phyloP scores from a whole-genome alignment of 2,113 vertebrate genomes.

The Carollia perspicillata region DNA sequence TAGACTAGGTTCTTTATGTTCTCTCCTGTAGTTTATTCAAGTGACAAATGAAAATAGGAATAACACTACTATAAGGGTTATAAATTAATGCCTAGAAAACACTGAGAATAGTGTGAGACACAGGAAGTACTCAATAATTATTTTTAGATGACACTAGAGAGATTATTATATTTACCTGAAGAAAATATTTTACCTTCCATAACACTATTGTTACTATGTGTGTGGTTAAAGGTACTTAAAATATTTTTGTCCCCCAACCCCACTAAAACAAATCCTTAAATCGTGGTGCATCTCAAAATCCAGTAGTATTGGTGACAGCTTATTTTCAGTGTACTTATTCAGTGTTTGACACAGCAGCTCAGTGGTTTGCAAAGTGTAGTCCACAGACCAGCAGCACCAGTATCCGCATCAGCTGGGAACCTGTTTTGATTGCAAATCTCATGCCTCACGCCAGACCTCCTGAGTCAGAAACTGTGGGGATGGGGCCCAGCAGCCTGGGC shows the following conservation, averaged over 20 bases:
- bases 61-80: background rate
- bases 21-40: slow-evolving; percentile 3
- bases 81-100: slow-evolving; percentile 38
- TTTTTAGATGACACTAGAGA: background rate
- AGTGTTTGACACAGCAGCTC: background rate
- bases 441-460: background rate
- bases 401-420: background rate
- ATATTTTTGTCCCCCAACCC: background rate
- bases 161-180: background rate
- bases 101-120: background rate
- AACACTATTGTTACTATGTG: background rate
- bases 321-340: slow-evolving; percentile 7
- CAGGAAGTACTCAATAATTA: background rate
- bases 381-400: background rate
- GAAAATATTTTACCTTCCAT: background rate
- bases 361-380: background rate
- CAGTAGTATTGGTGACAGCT: background rate
- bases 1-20: background rate
- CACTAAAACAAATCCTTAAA: background rate
- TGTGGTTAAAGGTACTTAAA: slow-evolving; percentile 24
- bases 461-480: background rate
- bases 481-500: background rate
- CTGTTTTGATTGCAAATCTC: background rate
- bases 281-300: background rate
- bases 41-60: background rate